Evolutionary conservation across 2,113 vertebrate species (phyloP), one percentile per base, ranked within the genome.

Genomic region (Caretta caretta): DNA sequence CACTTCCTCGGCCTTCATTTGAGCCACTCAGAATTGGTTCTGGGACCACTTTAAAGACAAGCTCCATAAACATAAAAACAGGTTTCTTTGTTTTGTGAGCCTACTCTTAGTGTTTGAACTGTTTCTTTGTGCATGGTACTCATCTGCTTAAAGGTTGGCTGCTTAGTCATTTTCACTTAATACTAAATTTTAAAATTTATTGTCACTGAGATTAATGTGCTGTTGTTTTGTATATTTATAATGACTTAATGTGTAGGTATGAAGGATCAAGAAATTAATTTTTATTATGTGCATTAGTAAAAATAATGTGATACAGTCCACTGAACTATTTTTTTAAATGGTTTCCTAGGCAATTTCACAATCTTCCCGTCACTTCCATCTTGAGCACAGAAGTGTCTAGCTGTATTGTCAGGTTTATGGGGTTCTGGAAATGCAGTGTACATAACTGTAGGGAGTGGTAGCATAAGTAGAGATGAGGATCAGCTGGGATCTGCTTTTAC

Each of bases 61-160:
- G 86, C 50, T 95, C 89, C 83, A 85, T 79, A 92, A 90, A 85
- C 2, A 72, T 83, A 89, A 83, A 92, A 87, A 48, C 72, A 51
- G 93, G 92, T 54, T 91, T 76, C 35, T 62, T 5, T 57, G 56
- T 83, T 92, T 85, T 75, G 86, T 96, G 94, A 96, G 80, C 50
- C 69, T 92, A 69, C 80, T 95, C 89, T 92, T 46, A 59, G 85
- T 35, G 49, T 89, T 94, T 87, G 91, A 83, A 0, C 50, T 56
- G 50, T 81, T 91, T 38, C 10, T 56, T 79, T 78, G 56, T 87
- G 87, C 80, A 48, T 69, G 84, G 75, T 85, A 84, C 92, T 90
- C 83, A 87, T 95, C 65, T 90, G 86, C 87, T 90, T 92, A 87
- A 93, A 76, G 84, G 42, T 89, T 0, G n/a, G 83, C 87, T 2